Evolutionary conservation across 2,797 vertebrate genomes (phyloP), one percentile per base, ranked within the genome.

Genomic region (Tenualosa ilisha): DNA sequence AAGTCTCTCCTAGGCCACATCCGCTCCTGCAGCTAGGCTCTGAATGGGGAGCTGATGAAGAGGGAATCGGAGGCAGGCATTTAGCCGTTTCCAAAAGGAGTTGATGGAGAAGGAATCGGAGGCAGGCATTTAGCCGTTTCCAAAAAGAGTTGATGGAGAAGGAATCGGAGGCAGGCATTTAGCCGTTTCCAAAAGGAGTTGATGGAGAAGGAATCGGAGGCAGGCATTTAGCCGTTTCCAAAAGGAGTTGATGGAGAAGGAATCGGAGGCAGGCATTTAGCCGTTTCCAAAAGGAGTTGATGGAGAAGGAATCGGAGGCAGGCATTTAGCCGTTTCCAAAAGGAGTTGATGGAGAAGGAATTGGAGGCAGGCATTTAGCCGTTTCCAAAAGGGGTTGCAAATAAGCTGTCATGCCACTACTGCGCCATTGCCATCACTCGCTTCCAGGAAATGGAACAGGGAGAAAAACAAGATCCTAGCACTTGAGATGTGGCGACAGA

Each of bases 391-490:
- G 46, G 51, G 37, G 82, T 50, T 83, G 81, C 40, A 83, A 82
- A 88, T 90, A 84, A 84, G 56, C 83, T 87, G 81, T 86, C 81
- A 81, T 9, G n/a, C 1, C 37, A 50, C 72, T 86, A 54, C 43
- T 72, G 63, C 37, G 20, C 31, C 50, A 82, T 40, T 46, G 72
- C 72, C 43, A 31, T 43, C 40, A 7, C 40, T 46, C 15, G 15
- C 4, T 51, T 6, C 1, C 72, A 26, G 72, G 72, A 79, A 79
- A 79, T 79, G 37, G 72, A 20, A 17, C 13, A 72, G 65, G 65
- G 31, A 51, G 9, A 43, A 43, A 46, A 43, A 79, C 1, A 79
- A 6, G 13, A 40, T 40, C 72, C 37, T 13, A 22, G 17, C 20
- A 79, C 72, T 43, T 79, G 37, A 79, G 72, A 79, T 22, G 20